These are phyloP conservation scores for Brenthis ino DNA, from an alignment of 2,888 invertebrate species.

Conservation along the genomic window DNA sequence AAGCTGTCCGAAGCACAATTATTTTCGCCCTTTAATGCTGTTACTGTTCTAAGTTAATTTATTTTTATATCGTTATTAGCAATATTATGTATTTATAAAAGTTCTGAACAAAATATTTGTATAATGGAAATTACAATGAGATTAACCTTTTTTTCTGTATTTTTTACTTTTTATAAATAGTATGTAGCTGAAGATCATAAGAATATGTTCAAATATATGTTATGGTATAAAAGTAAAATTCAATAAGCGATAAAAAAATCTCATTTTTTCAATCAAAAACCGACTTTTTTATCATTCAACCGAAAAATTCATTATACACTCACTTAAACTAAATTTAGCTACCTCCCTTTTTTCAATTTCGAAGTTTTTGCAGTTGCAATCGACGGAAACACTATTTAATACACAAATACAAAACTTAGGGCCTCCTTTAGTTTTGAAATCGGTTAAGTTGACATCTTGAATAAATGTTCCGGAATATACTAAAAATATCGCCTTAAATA, in stretches of 20 bases:
- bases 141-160: constrained; percentile 71
- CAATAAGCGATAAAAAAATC: not conserved
- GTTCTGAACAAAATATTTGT: constrained; percentile 49
- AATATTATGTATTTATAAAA: constrained; percentile 40
- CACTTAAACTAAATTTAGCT: no score
- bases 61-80: constrained; percentile 61
- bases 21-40: constrained; percentile 46
- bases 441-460: no score
- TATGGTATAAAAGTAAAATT: constrained; percentile 15
- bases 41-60: constrained; percentile 60
- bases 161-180: constrained; percentile 71
- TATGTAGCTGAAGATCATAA: constrained; percentile 38
- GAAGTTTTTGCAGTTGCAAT: no score
- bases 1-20: constrained; percentile 58
- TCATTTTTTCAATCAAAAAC: no score
- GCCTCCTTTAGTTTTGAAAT: no score
- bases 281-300: no score
- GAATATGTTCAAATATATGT: constrained; percentile 56
- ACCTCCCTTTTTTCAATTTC: no score
- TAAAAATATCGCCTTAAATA: no score
- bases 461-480: no score
- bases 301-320: no score
- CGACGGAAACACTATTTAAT: no score
- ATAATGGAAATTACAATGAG: constrained; percentile 78
- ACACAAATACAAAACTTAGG: no score